A percentile compares a stretch with the other conserved stretches of the same genome.
Conservation (phyloP, 2,888 invertebrate species). For the Drosophila longiperda region DNA sequence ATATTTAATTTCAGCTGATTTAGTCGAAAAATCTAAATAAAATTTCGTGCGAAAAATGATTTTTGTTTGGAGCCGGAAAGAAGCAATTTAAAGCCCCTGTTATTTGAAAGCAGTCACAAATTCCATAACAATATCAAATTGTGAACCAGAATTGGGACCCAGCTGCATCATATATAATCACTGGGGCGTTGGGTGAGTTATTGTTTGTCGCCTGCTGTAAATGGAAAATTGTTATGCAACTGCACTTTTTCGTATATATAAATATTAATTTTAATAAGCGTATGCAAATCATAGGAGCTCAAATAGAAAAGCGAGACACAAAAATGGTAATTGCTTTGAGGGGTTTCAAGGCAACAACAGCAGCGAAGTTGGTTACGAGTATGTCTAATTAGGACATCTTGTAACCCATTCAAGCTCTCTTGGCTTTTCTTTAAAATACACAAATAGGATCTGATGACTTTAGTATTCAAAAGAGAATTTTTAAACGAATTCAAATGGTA, state of each 20-base stretch:
- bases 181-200: background rate
- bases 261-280: conserved; percentile 7
- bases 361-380: background rate
- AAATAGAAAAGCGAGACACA: conserved; percentile 4
- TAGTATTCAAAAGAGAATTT: conserved; percentile 4
- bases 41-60: conserved; percentile 9
- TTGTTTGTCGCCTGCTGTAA: background rate
- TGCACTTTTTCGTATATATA: conserved; percentile 2
- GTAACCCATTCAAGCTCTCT: background rate
- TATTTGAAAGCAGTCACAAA: conserved; percentile 51
- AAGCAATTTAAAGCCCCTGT: conserved; percentile 29
- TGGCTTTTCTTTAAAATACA: background rate
- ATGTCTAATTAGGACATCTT: background rate
- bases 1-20: conserved; percentile 12
- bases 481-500: conserved; percentile 6
- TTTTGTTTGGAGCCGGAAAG: conserved; percentile 4
- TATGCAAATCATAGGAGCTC: background rate
- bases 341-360: background rate
- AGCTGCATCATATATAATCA: conserved; percentile 38
- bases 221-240: conserved; percentile 11
- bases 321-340: conserved; percentile 1
- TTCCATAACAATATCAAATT: conserved; percentile 70
- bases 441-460: background rate
- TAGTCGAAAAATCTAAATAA: background rate
- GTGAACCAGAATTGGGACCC: conserved; percentile 30